These are phyloP conservation scores for silkworm (Bombyx mori) DNA, from an alignment of 1,140 invertebrate species.

Conservation along the genomic window DNA sequence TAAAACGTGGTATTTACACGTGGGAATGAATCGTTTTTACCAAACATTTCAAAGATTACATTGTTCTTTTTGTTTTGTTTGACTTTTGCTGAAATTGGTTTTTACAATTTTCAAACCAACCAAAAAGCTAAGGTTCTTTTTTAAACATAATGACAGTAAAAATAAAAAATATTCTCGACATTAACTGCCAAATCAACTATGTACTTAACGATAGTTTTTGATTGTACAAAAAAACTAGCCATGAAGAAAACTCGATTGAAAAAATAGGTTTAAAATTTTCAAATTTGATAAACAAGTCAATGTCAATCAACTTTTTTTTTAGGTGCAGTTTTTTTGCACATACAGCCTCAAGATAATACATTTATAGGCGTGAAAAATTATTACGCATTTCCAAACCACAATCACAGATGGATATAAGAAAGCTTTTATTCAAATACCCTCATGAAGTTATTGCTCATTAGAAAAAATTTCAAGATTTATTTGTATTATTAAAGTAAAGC, in stretches of 20 bases:
- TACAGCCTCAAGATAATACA: not conserved
- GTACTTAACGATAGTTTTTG: not conserved
- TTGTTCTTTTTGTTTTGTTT: not conserved
- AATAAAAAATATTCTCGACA: not conserved
- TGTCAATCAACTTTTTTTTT: no score
- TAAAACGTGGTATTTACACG: conserved; percentile 53
- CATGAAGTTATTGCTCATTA: not conserved
- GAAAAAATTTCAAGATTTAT: conserved; percentile 2
- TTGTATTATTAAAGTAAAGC: not conserved
- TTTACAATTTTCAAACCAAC: conserved; percentile 1
- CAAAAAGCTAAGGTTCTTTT: not conserved
- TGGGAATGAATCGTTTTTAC: conserved; percentile 47
- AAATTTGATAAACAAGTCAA: no score
- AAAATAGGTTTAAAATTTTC: no score
- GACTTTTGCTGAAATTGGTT: not conserved
- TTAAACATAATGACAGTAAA: not conserved
- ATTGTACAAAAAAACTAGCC: no score
- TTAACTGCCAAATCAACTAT: not conserved
- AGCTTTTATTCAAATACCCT: not conserved
- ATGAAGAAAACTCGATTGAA: no score
- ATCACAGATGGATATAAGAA: not conserved
- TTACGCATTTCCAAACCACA: not conserved
- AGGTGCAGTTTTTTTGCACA: no score
- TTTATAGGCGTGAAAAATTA: not conserved
- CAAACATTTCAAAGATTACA: not conserved